Evolutionary conservation across 2,888 invertebrate genomes (phyloP).

Genomic region (Germaria angustata): DNA sequence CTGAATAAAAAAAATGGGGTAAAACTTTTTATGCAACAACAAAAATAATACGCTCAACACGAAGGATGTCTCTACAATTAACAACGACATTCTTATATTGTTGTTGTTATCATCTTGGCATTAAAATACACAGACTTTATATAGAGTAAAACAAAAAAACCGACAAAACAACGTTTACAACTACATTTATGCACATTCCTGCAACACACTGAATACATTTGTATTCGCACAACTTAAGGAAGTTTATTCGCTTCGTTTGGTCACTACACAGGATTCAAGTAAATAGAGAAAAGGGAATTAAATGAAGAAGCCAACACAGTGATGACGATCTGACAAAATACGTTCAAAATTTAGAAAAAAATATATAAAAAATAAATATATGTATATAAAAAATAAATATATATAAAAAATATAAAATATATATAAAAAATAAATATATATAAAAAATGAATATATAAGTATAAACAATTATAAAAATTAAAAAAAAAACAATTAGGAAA

Average conservation of each 20-base stretch:
- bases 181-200: conserved; percentile 4
- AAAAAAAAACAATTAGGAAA: no score
- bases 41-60: conserved; percentile 17
- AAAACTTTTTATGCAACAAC: conserved; percentile 55
- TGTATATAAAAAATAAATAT: no score
- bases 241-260: conserved; percentile 54
- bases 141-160: conserved; percentile 65
- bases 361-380: no score
- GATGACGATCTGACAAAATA: no score
- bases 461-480: no score
- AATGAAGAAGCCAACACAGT: conserved; percentile 35
- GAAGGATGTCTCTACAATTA: conserved; percentile 72
- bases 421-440: no score
- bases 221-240: conserved; percentile 41
- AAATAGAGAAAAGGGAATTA: conserved; percentile 46
- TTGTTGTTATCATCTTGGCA: conserved; percentile 41
- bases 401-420: no score
- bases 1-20: conserved; percentile 55
- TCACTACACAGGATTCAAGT: conserved; percentile 47
- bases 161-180: conserved; percentile 47
- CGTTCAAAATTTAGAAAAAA: no score
- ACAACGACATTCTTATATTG: conserved; percentile 69
- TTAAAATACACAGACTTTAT: conserved; percentile 62
- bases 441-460: no score
- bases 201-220: conserved; percentile 26